Evolutionary conservation across 1,140 invertebrate genomes (phyloP).

Genomic region (Drosophila pseudoobscura): DNA sequence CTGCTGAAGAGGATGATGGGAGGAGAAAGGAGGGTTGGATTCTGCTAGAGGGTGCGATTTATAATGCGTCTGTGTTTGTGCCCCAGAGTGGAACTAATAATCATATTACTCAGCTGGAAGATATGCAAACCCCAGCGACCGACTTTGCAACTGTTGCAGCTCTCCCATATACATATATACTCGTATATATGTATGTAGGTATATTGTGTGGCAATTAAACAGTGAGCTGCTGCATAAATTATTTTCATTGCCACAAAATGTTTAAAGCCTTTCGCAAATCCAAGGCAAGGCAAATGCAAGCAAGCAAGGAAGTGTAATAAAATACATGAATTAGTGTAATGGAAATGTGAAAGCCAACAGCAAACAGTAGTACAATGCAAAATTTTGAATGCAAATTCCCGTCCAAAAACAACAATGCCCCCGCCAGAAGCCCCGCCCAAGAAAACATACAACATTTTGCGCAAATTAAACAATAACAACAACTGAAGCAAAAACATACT

Average conservation of each 20-base stretch:
- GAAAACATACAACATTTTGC: constrained; percentile 29
- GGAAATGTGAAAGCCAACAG: constrained; percentile 49
- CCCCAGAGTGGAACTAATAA: constrained; percentile 61
- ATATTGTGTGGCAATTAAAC: constrained; percentile 49
- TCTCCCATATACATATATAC: constrained; percentile 8
- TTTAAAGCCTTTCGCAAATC: constrained; percentile 43
- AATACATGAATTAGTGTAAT: constrained; percentile 63
- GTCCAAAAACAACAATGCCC: constrained; percentile 20
- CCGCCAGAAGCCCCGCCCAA: constrained; percentile 2
- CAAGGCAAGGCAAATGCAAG: not conserved
- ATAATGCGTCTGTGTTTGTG: constrained; percentile 61
- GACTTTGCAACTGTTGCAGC: constrained; percentile 44
- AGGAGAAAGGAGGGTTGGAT: not conserved
- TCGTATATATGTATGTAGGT: constrained; percentile 1
- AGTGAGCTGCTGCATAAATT: constrained; percentile 54
- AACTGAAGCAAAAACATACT: constrained; percentile 14
- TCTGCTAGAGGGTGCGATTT: constrained; percentile 33
- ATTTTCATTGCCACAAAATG: constrained; percentile 41
- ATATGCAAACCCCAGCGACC: constrained; percentile 39
- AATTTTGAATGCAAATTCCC: constrained; percentile 51
- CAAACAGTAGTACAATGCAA: constrained; percentile 42
- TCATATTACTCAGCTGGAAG: constrained; percentile 63
- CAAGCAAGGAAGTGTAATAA: constrained; percentile 49
- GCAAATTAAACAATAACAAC: constrained; percentile 60
- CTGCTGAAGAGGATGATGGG: constrained; percentile 1